Evolutionary conservation across 2,888 invertebrate species (phyloP).

Genomic region (Nysson spinosus): DNA sequence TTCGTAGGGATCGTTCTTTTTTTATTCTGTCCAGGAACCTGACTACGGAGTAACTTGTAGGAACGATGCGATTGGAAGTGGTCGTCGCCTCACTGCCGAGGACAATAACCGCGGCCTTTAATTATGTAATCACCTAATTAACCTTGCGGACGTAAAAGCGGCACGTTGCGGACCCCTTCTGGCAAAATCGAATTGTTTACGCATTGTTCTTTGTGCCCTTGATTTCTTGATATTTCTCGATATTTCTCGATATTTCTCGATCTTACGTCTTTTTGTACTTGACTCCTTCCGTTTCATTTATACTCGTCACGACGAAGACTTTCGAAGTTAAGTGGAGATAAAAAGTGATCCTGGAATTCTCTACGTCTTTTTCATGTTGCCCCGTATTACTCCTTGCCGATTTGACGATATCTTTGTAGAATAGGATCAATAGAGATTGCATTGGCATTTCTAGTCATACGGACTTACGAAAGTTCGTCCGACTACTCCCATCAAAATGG

Average conservation of each 20-base stretch:
- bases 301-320: background rate
- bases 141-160: conserved; percentile 57
- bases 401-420: background rate
- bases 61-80: conserved; percentile 9
- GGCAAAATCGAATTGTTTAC: background rate
- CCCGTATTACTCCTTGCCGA: background rate
- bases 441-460: conserved; percentile 3
- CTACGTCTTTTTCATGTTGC: background rate
- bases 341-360: background rate
- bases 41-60: background rate
- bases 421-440: conserved; percentile 15
- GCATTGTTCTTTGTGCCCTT: conserved; percentile 3
- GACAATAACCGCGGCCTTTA: conserved; percentile 58
- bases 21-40: background rate
- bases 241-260: background rate
- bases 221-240: conserved; percentile 14
- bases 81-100: conserved; percentile 42
- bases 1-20: background rate
- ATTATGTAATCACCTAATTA: conserved; percentile 67
- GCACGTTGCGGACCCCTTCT: conserved; percentile 34
- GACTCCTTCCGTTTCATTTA: background rate
- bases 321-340: background rate
- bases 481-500: background rate
- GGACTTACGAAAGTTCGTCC: conserved; percentile 38
- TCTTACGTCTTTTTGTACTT: background rate